Evolutionary conservation across 2,888 invertebrate genomes (phyloP), one percentile per base, ranked within the genome.

Genomic region (Oeneis ivallda): DNA sequence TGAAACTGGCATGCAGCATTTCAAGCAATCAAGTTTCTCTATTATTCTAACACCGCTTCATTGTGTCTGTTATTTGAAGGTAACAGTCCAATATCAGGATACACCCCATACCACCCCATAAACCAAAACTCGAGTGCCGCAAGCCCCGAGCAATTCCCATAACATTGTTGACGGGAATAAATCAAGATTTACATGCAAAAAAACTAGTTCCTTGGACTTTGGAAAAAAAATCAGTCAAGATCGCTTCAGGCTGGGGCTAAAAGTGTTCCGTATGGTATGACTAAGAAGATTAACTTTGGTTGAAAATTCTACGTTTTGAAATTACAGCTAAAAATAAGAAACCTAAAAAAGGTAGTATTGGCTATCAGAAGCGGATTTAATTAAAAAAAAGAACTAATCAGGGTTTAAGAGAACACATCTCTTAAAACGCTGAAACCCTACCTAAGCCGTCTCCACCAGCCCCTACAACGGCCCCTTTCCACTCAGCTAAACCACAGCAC

Each of bases 121-220:
- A 54, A 59, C 60, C 64, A 61, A 39, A 37, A 56, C 63, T 65
- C 57, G 60, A 64, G 61, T 60, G 50, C 61, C 64, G 60, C 58
- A 66, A 63, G 73, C 70, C 74, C 75, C 79, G 81, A 80, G 81
- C 84, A 84, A 56, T 90, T 89, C 90, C 89, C 88, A 89, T 87
- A 85, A 80, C 75, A 87, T 89, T 89, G 90, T 89, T 90, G 89
- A 87, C 87, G 80, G 83, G 86, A 89, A 89, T 89, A 88, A 89
- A 89, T 89, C 89, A 89, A 85, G 83, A 88, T 87, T 87, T 86
- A 89, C 87, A 87, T 86, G 85, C 70, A 84, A 84, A 85, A 85
- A 84, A 87, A 88, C 89, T 79, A 84, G 89, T 89, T 87, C 80
- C 76, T 79, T 80, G 80, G 80, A 82, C 84, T 63, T 47, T 53